These are phyloP conservation scores for Pelagia noctiluca DNA, from an alignment of 30 jellyfish, hydroid and myxozoan species.

Conservation along the genomic window DNA sequence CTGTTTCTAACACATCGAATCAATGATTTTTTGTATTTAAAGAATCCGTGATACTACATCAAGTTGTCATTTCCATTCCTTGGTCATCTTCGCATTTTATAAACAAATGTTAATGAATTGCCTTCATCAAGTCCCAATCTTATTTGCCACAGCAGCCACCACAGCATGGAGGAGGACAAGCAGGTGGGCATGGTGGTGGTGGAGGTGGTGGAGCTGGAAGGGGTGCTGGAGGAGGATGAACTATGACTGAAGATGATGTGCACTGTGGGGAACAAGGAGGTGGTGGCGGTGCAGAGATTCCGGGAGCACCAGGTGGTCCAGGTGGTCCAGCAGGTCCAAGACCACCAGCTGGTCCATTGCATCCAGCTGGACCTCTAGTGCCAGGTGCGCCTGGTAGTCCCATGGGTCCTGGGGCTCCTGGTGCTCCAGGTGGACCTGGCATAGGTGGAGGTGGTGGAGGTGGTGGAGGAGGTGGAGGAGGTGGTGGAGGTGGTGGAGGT, in stretches of 20 bases:
- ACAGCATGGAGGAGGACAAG: slow-evolving; percentile 83
- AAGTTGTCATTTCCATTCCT: too few species aligned
- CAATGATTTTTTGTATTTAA: too few species aligned
- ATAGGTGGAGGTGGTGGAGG: slow-evolving; percentile 83
- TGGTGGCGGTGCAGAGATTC: slow-evolving; percentile 91
- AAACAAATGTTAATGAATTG: not conserved
- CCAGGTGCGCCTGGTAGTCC: slow-evolving; percentile 76
- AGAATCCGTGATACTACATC: too few species aligned
- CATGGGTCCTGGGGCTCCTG: slow-evolving; percentile 58
- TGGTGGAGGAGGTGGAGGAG: slow-evolving; percentile 88
- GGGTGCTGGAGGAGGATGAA: slow-evolving; percentile 96
- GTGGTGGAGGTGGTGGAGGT: slow-evolving; percentile 91
- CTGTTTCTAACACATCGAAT: too few species aligned
- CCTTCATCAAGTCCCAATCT: not conserved
- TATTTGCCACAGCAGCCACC: slow-evolving; percentile 11
- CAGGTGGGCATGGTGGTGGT: slow-evolving; percentile 87
- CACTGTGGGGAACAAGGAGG: slow-evolving; percentile 97
- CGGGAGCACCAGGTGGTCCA: slow-evolving; percentile 83
- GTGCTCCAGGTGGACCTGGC: slow-evolving; percentile 87
- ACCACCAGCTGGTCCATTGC: slow-evolving; percentile 73
- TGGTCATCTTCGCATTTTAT: not conserved
- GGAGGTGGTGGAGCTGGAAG: slow-evolving; percentile 93
- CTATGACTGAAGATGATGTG: slow-evolving; percentile 88
- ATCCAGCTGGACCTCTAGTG: slow-evolving; percentile 78
- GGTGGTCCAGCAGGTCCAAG: slow-evolving; percentile 84